Evolutionary conservation across 2,888 invertebrate species (phyloP), one percentile per base, ranked within the genome.

Genomic region (Cephus runcator): DNA sequence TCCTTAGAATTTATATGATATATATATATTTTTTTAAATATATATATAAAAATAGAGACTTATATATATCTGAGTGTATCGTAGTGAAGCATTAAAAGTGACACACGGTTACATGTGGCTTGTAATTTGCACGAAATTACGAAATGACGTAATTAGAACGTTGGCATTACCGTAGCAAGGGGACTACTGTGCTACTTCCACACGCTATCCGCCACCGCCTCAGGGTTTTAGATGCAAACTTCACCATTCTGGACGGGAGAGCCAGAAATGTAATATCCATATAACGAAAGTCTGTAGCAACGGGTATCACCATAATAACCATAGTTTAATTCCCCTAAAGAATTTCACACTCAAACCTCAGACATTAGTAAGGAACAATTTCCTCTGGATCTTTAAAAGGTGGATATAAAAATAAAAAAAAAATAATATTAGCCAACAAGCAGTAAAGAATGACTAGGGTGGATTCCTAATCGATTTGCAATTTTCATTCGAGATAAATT

Each of bases 61-160:
- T 23, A 2, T 6, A 2, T 6, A 9, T 23, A 15, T 2, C 6
- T 23, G 23, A 9, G 9, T 56, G 56, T 56, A 56, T 23, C 56
- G 9, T 23, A 56, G 6, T 23, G 9, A 56, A 23, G 56, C 23
- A 56, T 23, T 23, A 23, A 56, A 56, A 9, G 23, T 23, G 23
- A 56, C 56, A 56, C 56, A 23, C 23, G 23, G 23, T 56, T 56
- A 56, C 23, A 56, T 6, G 56, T 23, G 31, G 34, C 71, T 71
- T 71, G 79, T 79, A 82, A 83, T 83, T 79, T 83, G 74, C 80
- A 82, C 80, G 79, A 80, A 83, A 83, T 83, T 82, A 82, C 81
- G 74, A 78, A 77, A 77, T 82, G 76, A 79, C 36, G 79, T 80
- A 81, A 82, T 83, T 83, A 82, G 80, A 77, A 69, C 76, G 40